phyloP scores from a whole-genome alignment of 2,113 vertebrate species.

The human (Homo sapiens) region GRCh38 chr14:73596001-73596500 shows the following conservation, averaged over 20 bases:
- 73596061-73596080: not conserved
- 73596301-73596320: not conserved
- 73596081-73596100: not conserved
- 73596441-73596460: not conserved
- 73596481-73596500: not conserved
- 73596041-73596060: not conserved
- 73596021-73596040: not conserved
- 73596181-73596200: not conserved
- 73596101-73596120: not conserved
- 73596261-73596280: not conserved
- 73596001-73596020: not conserved
- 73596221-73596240: too few relatives aligned
- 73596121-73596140: not conserved
- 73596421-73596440: not conserved
- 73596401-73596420: not conserved
- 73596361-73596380: not conserved
- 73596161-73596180: not conserved
- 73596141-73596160: not conserved
- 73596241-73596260: not conserved
- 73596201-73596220: not conserved
- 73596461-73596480: not conserved
- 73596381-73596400: not conserved
- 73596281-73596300: not conserved
- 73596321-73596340: not conserved
- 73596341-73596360: not conserved